Base-by-base conservation (phyloP, 2,888 invertebrate genomes). In the Parasteatoda lunata region DNA sequence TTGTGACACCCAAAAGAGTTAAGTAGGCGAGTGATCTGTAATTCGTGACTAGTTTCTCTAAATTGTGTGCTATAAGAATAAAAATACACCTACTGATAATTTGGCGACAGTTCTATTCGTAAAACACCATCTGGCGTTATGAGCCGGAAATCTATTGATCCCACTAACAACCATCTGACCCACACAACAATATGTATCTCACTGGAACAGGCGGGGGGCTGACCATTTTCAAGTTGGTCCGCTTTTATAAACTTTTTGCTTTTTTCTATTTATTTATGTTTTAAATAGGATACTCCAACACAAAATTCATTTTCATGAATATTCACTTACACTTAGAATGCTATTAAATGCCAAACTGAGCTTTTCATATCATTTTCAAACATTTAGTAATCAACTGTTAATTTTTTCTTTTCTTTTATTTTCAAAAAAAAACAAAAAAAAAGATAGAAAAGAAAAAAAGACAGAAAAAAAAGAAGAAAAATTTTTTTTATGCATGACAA, bases 71-170 rank as follows among this genome's bases (percentile, higher is more conserved):
- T 47, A 48, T 30, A 30, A 30, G 30, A 30, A 30, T 30, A 30
- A 30, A 9, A 51, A 15, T 11, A 68, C 72, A 69, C 84, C 84
- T 75, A 84, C 78, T 59, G 77, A 52, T 68, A 54, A 11, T 54
- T 71, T 7, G 69, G 11, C 78, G 78, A 78, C 78, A 84, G 64
- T 78, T 45, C 51, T 9, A 68, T 59, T 68, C 84, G 68, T 68
- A 69, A 64, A 48, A 49, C 45, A 66, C 68, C 49, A 13, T 72
- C 47, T 66, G 54, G 64, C 52, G n/a, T 77, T 78, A 59, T 79
- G 75, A 64, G 48, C 84, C 84, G 78, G 84, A 84, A 79, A 78
- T 75, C 84, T 78, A 73, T 79, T 84, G 78, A 78, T 47, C 69
- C 69, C 59, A 81, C 81, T 68, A 73, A 84, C 52, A 54, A 51